These are phyloP conservation scores for Martes flavigula DNA, from an alignment of 2,797 vertebrate species.

Conservation along the genomic window DNA sequence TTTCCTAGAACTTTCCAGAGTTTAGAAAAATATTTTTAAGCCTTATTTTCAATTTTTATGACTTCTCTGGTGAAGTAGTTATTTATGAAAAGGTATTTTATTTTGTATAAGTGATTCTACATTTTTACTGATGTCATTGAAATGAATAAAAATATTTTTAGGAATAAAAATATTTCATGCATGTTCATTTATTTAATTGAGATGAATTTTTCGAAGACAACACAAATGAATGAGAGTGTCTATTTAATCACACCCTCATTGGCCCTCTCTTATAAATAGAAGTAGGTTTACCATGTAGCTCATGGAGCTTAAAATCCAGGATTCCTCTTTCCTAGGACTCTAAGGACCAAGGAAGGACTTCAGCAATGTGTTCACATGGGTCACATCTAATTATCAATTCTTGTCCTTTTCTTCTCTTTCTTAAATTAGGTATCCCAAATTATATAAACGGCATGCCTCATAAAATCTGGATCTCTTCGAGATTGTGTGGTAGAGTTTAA, in stretches of 20 bases:
- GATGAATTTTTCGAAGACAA: neutral
- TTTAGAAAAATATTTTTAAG: neutral
- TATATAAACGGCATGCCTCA: neutral
- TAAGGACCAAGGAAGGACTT: rapidly evolving
- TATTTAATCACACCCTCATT: neutral
- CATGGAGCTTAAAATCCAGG: neutral
- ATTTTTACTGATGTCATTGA: neutral
- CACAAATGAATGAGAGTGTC: neutral
- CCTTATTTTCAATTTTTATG: neutral
- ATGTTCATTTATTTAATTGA: neutral
- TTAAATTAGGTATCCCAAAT: neutral
- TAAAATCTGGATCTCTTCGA: neutral
- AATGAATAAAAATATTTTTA: neutral
- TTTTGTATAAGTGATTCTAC: neutral
- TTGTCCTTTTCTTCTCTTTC: neutral
- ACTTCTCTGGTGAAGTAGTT: neutral
- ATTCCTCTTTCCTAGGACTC: rapidly evolving
- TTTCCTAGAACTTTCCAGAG: neutral
- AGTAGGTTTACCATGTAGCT: neutral
- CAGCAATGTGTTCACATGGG: neutral
- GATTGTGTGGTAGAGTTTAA: neutral
- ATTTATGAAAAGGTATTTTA: neutral
- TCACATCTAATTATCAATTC: neutral
- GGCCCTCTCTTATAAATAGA: neutral
- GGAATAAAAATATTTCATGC: neutral